Conservation (phyloP, 2,797 vertebrate genomes). For the Sarcophilus harrisii region DNA sequence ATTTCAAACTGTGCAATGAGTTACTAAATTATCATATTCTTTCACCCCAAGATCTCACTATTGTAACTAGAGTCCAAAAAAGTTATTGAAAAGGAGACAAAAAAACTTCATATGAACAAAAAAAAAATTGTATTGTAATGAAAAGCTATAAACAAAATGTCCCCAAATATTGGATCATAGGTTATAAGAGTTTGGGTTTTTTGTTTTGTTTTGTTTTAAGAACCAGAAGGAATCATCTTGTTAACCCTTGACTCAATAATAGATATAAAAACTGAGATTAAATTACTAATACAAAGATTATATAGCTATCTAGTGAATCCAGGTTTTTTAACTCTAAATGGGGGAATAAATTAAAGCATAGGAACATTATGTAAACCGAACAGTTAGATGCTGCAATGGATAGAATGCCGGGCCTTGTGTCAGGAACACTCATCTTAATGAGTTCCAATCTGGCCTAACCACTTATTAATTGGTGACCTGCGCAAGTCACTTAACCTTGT, state of each 20-base stretch:
- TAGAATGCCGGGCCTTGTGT: background rate
- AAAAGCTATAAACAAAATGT: background rate
- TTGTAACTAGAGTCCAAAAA: background rate
- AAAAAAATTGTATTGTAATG: background rate
- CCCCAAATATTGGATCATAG: background rate
- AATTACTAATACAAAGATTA: background rate
- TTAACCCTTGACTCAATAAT: background rate
- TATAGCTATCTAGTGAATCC: background rate
- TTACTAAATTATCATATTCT: background rate
- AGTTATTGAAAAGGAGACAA: background rate
- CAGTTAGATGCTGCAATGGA: background rate
- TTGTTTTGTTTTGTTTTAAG: no score
- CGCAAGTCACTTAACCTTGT: background rate
- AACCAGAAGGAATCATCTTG: background rate
- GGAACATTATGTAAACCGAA: background rate
- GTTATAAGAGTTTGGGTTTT: background rate
- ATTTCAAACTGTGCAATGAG: background rate
- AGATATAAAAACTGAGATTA: background rate
- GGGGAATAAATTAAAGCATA: background rate
- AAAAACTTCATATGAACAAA: background rate
- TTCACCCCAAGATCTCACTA: background rate
- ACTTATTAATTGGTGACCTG: background rate
- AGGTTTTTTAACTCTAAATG: background rate
- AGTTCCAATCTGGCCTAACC: background rate
- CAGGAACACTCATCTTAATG: background rate